Conservation (phyloP, 2,888 invertebrate species). For the Nycteola revayana region DNA sequence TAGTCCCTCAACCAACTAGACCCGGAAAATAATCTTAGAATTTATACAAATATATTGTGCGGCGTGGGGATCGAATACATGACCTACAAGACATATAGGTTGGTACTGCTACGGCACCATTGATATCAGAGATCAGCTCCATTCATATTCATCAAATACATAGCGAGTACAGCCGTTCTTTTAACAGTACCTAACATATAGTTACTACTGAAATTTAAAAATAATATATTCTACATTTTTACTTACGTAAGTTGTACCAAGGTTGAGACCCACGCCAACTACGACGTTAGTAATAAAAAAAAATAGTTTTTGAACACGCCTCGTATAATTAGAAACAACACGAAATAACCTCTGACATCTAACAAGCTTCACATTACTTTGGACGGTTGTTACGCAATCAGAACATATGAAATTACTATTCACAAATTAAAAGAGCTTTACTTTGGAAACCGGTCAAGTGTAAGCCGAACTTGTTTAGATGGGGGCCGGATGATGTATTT, state of each 20-base stretch:
- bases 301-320: conserved; percentile 34
- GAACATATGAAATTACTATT: conserved; percentile 1
- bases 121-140: too few relatives aligned
- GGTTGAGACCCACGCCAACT: conserved; percentile 23
- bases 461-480: too few relatives aligned
- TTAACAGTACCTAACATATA: background rate
- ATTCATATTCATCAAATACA: background rate
- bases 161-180: background rate
- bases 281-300: conserved; percentile 11
- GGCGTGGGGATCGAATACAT: too few relatives aligned
- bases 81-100: too few relatives aligned
- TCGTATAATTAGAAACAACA: conserved; percentile 51
- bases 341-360: conserved; percentile 58
- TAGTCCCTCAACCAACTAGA: too few relatives aligned
- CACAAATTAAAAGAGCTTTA: too few relatives aligned
- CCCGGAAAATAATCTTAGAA: too few relatives aligned
- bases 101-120: too few relatives aligned
- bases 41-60: too few relatives aligned
- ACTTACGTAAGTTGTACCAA: conserved; percentile 43
- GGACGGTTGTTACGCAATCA: conserved; percentile 34
- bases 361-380: conserved; percentile 27
- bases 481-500: too few relatives aligned
- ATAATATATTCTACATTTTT: conserved; percentile 15
- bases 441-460: too few relatives aligned
- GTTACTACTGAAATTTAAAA: conserved; percentile 3